Conservation (phyloP, 1,140 invertebrate genomes). For the Trichonephila clavipes region DNA sequence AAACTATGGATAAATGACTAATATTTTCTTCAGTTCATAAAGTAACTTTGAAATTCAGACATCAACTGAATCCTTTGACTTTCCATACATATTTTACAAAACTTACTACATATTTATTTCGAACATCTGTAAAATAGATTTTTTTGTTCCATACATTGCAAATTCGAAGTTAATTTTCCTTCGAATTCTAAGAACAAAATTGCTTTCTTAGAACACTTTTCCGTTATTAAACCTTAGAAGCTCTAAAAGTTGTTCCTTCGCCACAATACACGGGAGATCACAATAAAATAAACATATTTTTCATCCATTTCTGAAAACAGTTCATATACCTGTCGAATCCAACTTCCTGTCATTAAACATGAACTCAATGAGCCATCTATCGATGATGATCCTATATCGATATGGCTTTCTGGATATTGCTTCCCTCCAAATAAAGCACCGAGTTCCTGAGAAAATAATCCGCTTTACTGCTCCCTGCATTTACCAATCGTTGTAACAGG, state of each 20-base stretch:
- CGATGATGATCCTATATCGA: neutral
- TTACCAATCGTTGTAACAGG: neutral
- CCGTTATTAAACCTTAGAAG: too few relatives aligned
- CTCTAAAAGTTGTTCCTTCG: neutral
- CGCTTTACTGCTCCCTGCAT: neutral
- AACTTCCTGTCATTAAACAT: neutral
- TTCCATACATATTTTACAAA: too few relatives aligned
- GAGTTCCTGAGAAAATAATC: neutral
- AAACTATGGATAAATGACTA: too few relatives aligned
- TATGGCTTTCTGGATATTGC: slow-evolving; percentile 23
- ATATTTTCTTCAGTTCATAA: too few relatives aligned
- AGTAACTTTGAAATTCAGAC: too few relatives aligned
- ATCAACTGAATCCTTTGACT: too few relatives aligned
- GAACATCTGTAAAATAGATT: too few relatives aligned
- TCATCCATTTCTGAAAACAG: neutral
- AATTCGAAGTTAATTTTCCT: too few relatives aligned
- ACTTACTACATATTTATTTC: too few relatives aligned
- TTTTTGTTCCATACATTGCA: too few relatives aligned
- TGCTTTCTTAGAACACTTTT: too few relatives aligned
- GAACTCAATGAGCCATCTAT: neutral
- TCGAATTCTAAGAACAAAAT: too few relatives aligned
- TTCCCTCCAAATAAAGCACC: neutral
- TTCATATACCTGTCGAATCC: neutral
- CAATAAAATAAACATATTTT: neutral
- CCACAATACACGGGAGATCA: neutral